Percentiles rank a stretch among this genome's conserved stretches.
These are phyloP conservation scores for Tetranychus cinnabarinus DNA, from an alignment of 1,140 invertebrate genomes.

Conservation along the genomic window DNA sequence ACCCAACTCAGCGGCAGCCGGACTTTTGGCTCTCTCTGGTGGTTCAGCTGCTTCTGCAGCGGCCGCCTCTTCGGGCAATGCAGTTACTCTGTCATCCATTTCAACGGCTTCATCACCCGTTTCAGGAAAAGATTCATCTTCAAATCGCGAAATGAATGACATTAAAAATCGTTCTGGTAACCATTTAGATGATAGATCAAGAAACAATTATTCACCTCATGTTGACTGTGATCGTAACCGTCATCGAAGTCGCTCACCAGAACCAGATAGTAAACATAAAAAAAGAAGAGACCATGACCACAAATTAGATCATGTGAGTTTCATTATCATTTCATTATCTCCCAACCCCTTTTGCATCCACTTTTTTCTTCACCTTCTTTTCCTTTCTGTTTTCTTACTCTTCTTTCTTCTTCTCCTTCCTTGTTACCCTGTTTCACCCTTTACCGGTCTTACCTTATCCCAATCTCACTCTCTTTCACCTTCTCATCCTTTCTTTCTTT, in stretches of 20 bases:
- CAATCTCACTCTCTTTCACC: no score
- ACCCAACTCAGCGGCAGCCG: slow-evolving; percentile 15
- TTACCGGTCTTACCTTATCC: no score
- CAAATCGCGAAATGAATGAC: neutral
- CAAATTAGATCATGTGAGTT: neutral
- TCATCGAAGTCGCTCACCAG: neutral
- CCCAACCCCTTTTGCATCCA: neutral
- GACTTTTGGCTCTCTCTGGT: slow-evolving; percentile 5
- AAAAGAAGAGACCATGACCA: neutral
- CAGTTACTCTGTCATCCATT: neutral
- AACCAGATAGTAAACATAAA: neutral
- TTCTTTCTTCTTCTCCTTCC: no score
- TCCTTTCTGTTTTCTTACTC: no score
- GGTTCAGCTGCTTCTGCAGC: neutral
- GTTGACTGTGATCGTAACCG: neutral
- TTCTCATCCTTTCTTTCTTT: no score
- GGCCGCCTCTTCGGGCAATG: neutral
- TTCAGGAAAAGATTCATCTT: neutral
- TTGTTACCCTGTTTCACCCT: no score
- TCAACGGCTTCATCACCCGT: neutral
- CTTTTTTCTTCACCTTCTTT: no score
- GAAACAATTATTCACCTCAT: neutral
- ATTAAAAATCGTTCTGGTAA: neutral
- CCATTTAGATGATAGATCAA: neutral
- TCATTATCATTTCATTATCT: no score